These are phyloP conservation scores for Diorhabda elongata DNA, from an alignment of 1,140 invertebrate species.

Conservation along the genomic window DNA sequence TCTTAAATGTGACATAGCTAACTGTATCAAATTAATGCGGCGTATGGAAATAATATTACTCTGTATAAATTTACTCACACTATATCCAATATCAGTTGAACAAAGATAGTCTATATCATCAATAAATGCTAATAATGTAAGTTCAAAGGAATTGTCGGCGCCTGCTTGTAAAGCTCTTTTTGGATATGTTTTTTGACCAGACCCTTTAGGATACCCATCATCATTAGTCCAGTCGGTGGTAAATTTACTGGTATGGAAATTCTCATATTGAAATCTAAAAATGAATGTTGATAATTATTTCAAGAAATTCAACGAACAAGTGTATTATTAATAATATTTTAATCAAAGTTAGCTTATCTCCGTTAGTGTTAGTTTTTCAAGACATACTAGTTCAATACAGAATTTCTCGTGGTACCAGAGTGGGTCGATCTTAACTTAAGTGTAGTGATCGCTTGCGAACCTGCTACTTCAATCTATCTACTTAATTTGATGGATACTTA, in stretches of 20 bases:
- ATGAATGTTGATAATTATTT: neutral
- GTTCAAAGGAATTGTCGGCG: conserved; percentile 45
- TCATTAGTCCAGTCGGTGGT: conserved; percentile 47
- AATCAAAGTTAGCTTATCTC: no score
- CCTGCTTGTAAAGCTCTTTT: conserved; percentile 48
- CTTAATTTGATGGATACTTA: conserved; percentile 30
- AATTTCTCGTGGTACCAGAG: neutral
- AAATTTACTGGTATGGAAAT: conserved; percentile 45
- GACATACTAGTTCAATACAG: no score
- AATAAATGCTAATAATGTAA: conserved; percentile 44
- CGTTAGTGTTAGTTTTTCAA: no score
- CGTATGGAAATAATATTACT: no score
- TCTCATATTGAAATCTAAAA: conserved; percentile 34
- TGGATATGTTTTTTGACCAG: conserved; percentile 47
- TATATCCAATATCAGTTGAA: conserved; percentile 44
- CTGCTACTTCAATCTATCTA: neutral
- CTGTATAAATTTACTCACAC: conserved; percentile 30
- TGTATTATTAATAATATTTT: no score
- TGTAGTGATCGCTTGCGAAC: neutral
- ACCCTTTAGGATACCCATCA: conserved; percentile 43
- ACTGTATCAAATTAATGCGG: no score
- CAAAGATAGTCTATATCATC: conserved; percentile 50
- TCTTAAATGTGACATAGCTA: no score
- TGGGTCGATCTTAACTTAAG: neutral
- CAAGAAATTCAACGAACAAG: no score